Percentiles rank a stretch among this genome's conserved stretches.
Evolutionary conservation across 2,888 invertebrate genomes (phyloP).

Genomic region (Phymatocera aterrima): DNA sequence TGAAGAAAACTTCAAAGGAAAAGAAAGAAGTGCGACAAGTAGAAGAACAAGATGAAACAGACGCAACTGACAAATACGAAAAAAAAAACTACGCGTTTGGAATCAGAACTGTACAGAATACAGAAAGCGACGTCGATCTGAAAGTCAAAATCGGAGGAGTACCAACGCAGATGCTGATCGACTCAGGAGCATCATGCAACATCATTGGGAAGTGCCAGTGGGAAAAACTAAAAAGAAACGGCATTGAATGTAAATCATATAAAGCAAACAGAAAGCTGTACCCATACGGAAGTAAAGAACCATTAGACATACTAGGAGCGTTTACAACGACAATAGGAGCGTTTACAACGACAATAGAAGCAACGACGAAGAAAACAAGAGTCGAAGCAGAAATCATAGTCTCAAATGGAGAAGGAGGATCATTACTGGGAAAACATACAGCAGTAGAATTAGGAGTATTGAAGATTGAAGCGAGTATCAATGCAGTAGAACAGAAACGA

Average conservation of each 20-base stretch:
- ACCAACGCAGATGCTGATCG: conserved; percentile 23
- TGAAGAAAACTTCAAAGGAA: not conserved
- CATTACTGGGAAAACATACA: conserved; percentile 39
- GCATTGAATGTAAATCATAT: not conserved
- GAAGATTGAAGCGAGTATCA: not conserved
- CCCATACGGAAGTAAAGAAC: conserved; percentile 25
- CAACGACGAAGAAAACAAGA: not conserved
- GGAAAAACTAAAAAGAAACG: conserved; percentile 13
- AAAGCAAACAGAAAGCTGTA: conserved; percentile 13
- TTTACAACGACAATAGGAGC: too few species aligned
- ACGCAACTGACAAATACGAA: too few species aligned
- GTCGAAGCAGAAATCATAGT: conserved; percentile 25
- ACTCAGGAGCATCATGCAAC: conserved; percentile 43
- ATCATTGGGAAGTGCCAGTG: conserved; percentile 31
- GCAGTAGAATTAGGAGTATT: conserved; percentile 40
- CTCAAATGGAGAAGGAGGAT: conserved; percentile 35
- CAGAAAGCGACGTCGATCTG: conserved; percentile 8
- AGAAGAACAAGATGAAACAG: not conserved
- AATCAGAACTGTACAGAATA: not conserved
- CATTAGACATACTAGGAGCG: conserved; percentile 21
- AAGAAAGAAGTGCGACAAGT: not conserved
- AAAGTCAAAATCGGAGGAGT: conserved; percentile 34
- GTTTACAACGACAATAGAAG: conserved; percentile 8
- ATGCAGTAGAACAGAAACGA: not conserved
- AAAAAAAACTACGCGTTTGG: not conserved